Evolutionary conservation across 2,113 vertebrate genomes (phyloP).

Genomic region (Hydrochoerus hydrochaeris): DNA sequence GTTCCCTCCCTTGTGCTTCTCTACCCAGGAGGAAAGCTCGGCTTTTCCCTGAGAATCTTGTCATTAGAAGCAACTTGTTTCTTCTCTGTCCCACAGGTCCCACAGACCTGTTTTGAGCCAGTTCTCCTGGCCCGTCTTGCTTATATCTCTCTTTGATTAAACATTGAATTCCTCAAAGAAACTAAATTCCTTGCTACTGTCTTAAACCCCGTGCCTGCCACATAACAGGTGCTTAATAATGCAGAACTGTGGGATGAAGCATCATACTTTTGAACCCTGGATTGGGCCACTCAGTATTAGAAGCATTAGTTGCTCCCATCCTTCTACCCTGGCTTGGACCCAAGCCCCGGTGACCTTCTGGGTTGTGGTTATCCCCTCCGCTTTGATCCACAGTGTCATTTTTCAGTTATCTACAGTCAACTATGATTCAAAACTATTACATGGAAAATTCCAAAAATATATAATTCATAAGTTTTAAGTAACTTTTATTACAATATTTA

Average conservation of each 20-base stretch:
- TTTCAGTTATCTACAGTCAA: not conserved
- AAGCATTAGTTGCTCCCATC: not conserved
- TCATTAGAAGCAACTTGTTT: not conserved
- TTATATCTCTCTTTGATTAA: not conserved
- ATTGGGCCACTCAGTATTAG: not conserved
- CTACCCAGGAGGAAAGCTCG: not conserved
- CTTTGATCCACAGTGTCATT: not conserved
- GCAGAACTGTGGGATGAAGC: not conserved
- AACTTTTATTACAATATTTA: not conserved
- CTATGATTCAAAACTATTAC: not conserved
- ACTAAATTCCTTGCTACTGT: not conserved
- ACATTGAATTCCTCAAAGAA: not conserved
- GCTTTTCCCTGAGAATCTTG: not conserved
- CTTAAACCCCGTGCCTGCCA: not conserved
- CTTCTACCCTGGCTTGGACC: not conserved
- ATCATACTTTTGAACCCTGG: not conserved
- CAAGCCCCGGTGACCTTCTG: not conserved
- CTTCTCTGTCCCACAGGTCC: not conserved
- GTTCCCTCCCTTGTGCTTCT: not conserved
- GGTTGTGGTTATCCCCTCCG: too few relatives aligned
- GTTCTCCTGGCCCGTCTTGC: not conserved
- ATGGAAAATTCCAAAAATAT: not conserved
- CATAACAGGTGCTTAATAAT: not conserved
- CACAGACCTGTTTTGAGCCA: not conserved
- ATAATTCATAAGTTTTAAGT: not conserved